Conservation (phyloP, 2,797 vertebrate genomes). For the Tokudaia tokunoshimensis region DNA sequence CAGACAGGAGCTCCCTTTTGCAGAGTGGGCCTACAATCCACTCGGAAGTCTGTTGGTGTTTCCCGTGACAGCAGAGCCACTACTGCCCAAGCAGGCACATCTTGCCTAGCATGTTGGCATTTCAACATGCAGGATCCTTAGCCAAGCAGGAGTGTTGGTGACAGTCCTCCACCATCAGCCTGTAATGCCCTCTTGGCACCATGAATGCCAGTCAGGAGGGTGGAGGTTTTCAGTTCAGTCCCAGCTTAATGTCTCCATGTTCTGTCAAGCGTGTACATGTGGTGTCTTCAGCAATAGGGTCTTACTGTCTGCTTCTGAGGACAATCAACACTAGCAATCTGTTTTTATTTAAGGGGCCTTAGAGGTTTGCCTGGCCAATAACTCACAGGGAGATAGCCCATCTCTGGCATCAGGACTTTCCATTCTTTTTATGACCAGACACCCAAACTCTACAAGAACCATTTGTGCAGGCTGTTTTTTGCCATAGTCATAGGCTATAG, state of each 20-base stretch:
- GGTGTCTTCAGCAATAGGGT: not conserved
- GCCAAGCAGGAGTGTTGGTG: not conserved
- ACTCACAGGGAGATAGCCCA: not conserved
- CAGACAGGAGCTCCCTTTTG: not conserved
- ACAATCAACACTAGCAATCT: not conserved
- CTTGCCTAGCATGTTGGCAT: not conserved
- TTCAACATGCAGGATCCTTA: not conserved
- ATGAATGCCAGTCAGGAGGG: not conserved
- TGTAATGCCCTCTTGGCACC: not conserved
- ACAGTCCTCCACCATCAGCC: no score
- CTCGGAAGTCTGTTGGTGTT: not conserved
- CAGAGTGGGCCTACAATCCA: not conserved
- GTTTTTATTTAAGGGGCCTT: not conserved
- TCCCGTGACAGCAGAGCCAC: not conserved
- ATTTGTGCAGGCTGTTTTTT: not conserved
- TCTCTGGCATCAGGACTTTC: not conserved
- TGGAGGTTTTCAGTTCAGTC: not conserved
- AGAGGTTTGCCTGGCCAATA: not conserved
- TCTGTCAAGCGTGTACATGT: accelerated
- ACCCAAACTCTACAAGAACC: not conserved
- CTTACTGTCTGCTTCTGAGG: not conserved
- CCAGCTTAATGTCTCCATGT: not conserved
- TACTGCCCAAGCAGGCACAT: not conserved
- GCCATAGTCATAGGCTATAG: no score
- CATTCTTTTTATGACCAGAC: not conserved